A percentile compares a stretch with the other conserved stretches of the same genome.
Conservation (phyloP, 2,113 vertebrate genomes). For the Sinosuthora webbiana region DNA sequence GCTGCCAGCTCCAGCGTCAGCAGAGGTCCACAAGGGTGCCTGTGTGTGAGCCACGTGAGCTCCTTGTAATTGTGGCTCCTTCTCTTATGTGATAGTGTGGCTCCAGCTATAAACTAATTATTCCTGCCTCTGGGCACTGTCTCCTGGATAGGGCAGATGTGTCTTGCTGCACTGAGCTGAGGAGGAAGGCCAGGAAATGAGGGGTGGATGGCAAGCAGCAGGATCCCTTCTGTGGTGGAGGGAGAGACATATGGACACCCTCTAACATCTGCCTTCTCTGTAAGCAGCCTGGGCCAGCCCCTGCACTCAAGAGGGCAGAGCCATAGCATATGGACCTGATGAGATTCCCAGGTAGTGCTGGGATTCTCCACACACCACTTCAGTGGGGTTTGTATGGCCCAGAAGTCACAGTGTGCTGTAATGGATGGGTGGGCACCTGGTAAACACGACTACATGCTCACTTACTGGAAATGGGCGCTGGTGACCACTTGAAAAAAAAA, state of each 20-base stretch:
- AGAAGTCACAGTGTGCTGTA: not conserved
- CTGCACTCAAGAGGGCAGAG: not conserved
- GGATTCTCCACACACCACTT: not conserved
- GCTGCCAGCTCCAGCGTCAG: not conserved
- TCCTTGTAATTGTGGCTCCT: not conserved
- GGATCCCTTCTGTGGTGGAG: not conserved
- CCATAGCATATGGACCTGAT: not conserved
- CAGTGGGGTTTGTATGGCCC: not conserved
- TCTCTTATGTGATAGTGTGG: not conserved
- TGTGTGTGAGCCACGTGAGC: accelerated
- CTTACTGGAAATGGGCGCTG: not conserved
- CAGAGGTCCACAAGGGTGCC: not conserved
- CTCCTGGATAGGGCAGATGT: not conserved
- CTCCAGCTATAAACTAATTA: not conserved
- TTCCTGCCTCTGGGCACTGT: not conserved
- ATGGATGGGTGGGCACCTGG: not conserved
- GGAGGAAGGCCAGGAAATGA: not conserved
- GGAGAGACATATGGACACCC: not conserved
- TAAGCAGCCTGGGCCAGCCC: not conserved
- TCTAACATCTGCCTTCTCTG: not conserved
- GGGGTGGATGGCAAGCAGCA: not conserved
- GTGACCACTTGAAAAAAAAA: not conserved
- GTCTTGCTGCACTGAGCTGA: not conserved
- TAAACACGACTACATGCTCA: not conserved
- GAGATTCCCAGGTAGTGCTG: not conserved